These are phyloP conservation scores for Amphiprion clarkii DNA, from an alignment of 2,797 vertebrate species.

Conservation along the genomic window DNA sequence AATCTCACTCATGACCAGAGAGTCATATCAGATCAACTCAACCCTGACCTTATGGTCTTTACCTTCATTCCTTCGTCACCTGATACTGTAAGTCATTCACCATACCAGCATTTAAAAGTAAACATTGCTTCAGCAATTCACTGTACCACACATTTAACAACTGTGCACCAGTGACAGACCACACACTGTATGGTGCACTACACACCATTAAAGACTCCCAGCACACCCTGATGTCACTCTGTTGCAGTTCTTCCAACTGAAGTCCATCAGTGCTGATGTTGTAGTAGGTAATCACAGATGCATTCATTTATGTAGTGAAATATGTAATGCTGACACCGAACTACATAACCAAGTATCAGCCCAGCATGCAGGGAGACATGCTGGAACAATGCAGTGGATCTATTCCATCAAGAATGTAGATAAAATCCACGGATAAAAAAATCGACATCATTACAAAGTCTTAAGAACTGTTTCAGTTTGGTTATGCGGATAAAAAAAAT, in stretches of 20 bases:
- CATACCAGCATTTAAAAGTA: background rate
- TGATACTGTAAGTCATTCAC: background rate
- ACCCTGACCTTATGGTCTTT: background rate
- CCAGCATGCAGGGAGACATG: constrained; percentile 78
- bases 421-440: background rate
- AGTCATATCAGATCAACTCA: constrained; percentile 14
- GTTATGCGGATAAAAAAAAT: background rate
- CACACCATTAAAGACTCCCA: background rate
- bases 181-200: background rate
- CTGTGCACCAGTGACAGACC: background rate
- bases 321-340: background rate
- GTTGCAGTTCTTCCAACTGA: background rate
- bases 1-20: background rate
- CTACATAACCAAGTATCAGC: constrained; percentile 51
- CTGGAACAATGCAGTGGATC: constrained; percentile 63
- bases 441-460: background rate
- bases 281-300: background rate
- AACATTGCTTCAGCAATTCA: constrained; percentile 1
- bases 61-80: background rate
- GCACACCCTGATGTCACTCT: constrained; percentile 1
- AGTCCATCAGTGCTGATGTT: background rate
- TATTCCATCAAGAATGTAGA: constrained; percentile 38
- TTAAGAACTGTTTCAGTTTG: background rate
- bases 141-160: background rate
- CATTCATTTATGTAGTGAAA: background rate